Evolutionary conservation across 2,888 invertebrate genomes (phyloP).

Genomic region (Xanthorhoe designata): DNA sequence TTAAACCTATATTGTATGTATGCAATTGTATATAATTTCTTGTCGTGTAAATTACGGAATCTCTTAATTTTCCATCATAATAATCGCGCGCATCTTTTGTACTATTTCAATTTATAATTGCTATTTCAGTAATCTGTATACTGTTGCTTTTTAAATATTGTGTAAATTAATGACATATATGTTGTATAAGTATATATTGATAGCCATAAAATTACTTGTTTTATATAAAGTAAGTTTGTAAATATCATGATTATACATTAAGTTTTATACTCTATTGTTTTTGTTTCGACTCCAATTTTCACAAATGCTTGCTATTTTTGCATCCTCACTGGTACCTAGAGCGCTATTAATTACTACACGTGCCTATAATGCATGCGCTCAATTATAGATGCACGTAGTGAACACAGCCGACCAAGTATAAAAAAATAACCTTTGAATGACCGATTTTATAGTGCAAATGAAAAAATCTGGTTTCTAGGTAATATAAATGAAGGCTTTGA

Average conservation of each 20-base stretch:
- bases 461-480: constrained; percentile 44
- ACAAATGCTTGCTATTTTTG: constrained; percentile 9
- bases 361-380: constrained; percentile 26
- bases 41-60: constrained; percentile 81
- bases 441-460: constrained; percentile 2
- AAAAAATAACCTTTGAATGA: not conserved
- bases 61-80: constrained; percentile 76
- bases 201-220: constrained; percentile 85
- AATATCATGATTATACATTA: constrained; percentile 85
- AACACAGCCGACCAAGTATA: constrained; percentile 7
- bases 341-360: constrained; percentile 9
- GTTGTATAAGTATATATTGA: constrained; percentile 83
- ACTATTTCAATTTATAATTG: constrained; percentile 74
- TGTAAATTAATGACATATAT: constrained; percentile 85
- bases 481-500: constrained; percentile 75
- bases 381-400: constrained; percentile 14
- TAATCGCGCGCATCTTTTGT: constrained; percentile 73
- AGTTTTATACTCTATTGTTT: constrained; percentile 83
- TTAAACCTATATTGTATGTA: constrained; percentile 57
- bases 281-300: constrained; percentile 66
- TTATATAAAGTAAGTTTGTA: constrained; percentile 84
- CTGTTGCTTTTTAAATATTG: constrained; percentile 81
- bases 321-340: constrained; percentile 1
- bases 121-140: constrained; percentile 78
- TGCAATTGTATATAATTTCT: constrained; percentile 80